Evolutionary conservation across 2,797 vertebrate species (phyloP), one percentile per base, ranked within the genome.

Genomic region (Trichosurus vulpecula): DNA sequence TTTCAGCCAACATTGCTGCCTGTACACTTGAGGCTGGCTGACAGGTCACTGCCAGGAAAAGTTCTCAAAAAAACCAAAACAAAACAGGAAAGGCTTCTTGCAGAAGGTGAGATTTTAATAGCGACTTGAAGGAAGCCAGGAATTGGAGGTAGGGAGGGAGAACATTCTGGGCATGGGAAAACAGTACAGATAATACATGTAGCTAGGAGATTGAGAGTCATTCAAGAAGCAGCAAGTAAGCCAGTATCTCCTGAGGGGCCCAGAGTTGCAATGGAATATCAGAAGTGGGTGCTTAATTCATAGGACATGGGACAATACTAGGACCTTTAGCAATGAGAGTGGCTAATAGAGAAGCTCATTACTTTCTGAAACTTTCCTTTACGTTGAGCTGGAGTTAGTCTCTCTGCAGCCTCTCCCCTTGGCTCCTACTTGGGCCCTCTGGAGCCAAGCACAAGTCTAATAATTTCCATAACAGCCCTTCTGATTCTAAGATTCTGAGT

Each of bases 1-100:
- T 56, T 94, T 94, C 95, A 93, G 96, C 94, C 95, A 53, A 54
- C 52, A 66, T 56, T 87, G 31, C 53, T 91, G 9, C 41, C 92
- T 54, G 87, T 93, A 52, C 61, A 35, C 41, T 58, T n/a, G 90
- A 25, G 41, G 94, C 94, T 55, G 56, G 93, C 66, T 0, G 22
- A 94, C 55, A 66, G 93, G 53, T 54, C 52, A 93, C 66, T 0
- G 16, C 95, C 54, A 66, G 93, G 53, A 57, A 94, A 95, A 0
- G 0, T 29, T 90, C 56, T 93, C 41, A 41, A 55, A 55, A 55
- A 9, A 27, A 61, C n/a, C n/a, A n/a, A n/a, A n/a, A n/a, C n/a
- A n/a, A n/a, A n/a, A n/a, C n/a, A n/a, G n/a, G n/a, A n/a, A n/a
- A 61, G 31, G 11, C 30, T 61, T 61, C 31, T 12, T 57, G 56